Base-by-base conservation (phyloP, 2,797 vertebrate species). In the Microcaecilia unicolor region DNA sequence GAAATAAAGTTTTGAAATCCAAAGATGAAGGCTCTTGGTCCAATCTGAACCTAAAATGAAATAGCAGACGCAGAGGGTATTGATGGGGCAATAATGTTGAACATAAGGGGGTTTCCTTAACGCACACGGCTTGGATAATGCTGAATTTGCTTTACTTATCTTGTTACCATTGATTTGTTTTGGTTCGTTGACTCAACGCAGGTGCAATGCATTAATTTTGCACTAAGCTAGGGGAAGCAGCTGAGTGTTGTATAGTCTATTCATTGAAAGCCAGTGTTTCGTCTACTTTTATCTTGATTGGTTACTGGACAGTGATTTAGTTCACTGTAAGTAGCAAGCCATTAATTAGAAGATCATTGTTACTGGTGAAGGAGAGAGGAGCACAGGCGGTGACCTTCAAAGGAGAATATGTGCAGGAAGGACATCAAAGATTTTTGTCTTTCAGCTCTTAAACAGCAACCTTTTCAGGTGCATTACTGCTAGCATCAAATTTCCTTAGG, bases 401-500 rank as follows among this genome's bases (percentile, higher is more conserved):
- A 42, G 55, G 19, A 44, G 53, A 10, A 64, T 34, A 40, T 4
- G 0, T 36, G 32, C 12, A 41, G 55, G 48, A 61, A 64, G 37
- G 35, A 64, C 44, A 56, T 48, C 46, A 55, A 58, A 6, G 0
- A 15, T 60, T 61, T 33, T 15, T 31, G 11, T 53, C 58, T 60
- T 60, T 51, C 47, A 29, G 54, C 54, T 41, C 44, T 28, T 54
- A 42, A 70, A 53, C 34, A 45, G 45, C 39, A 28, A 58, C 44
- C 51, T 64, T 70, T 36, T 42, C 69, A 69, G 60, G 68, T 64
- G 64, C 55, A 64, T 67, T 18, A 37, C 49, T 56, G n/a, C n/a
- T 44, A 48, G 57, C 59, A 64, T 64, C 50, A 52, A 40, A 23
- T 66, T 61, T 59, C 67, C 55, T 57, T 41, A 60, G 34, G 32